Base-by-base conservation (phyloP, 2,113 vertebrate species). In the Passer domesticus region DNA sequence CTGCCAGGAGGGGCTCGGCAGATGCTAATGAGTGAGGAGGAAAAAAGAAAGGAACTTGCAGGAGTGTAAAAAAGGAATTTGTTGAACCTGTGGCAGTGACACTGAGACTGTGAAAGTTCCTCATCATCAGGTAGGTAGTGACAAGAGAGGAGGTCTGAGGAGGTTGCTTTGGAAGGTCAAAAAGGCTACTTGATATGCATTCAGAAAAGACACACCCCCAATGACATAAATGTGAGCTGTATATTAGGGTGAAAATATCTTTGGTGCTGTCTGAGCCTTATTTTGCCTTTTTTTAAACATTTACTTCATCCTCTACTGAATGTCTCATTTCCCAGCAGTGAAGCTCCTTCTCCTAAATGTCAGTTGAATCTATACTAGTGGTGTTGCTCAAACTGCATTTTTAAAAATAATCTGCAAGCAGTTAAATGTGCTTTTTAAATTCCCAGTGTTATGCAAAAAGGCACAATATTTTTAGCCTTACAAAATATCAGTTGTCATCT, bases 401-500 rank as follows among this genome's bases (percentile, higher is more conserved):
- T 96, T 90, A 95, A 96, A 96, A 93, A 91, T 93, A 93, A 91
- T 90, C 91, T 83, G 74, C 87, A 83, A 92, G 87, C 87, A 79
- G 93, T 82, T 92, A 95, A 95, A 91, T 83, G 91, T 92, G 91
- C 82, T 96, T 92, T 92, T 90, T 78, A 81, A 90, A 87, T 92
- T 90, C 59, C 69, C 47, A 90, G 68, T 88, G 92, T 95, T 95
- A 94, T 93, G 93, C 96, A 97, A 97, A 97, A 95, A 94, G 89
- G 52, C 60, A 46, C 60, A 93, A 80, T 95, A 93, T 95, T 92
- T 97, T 96, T 95, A 96, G 95, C 95, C 69, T 68, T 96, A 90
- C 86, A 92, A 86, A 96, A 83, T 94, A 95, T 23, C 94, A 90
- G 90, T 94, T 96, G 90, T 94, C 92, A 92, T 96, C 90, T 93